Evolutionary conservation across 2,113 vertebrate species (phyloP).

Genomic region (Lampris megalopsis): DNA sequence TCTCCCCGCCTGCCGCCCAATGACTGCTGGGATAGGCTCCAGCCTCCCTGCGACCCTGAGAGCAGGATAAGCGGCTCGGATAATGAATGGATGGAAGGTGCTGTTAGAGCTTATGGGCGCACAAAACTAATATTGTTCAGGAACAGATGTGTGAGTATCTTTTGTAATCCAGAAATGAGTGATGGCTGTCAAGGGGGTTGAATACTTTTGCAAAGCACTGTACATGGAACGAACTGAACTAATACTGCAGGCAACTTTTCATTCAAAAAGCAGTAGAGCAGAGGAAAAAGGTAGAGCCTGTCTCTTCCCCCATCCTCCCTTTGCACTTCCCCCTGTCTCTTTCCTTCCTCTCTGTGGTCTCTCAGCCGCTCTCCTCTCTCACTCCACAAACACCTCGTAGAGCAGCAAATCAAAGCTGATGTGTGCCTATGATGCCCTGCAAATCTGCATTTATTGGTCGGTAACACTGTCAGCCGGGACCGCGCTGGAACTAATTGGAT

Average conservation of each 20-base stretch:
- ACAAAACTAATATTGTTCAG: too few species aligned
- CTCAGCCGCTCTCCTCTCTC: slow-evolving; percentile 12
- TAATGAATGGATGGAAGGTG: too few species aligned
- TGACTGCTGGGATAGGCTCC: too few species aligned
- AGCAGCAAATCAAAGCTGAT: slow-evolving; percentile 66
- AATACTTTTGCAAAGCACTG: too few species aligned
- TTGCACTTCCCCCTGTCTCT: slow-evolving; percentile 7
- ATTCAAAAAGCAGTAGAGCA: slow-evolving; percentile 28
- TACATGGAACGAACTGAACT: too few species aligned
- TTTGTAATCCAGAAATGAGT: too few species aligned
- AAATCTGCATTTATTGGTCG: slow-evolving; percentile 68
- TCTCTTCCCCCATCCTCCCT: not conserved
- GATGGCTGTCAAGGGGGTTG: too few species aligned
- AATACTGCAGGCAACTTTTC: not conserved
- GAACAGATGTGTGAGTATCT: too few species aligned
- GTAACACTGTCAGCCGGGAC: slow-evolving; percentile 57
- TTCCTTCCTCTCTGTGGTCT: slow-evolving; percentile 10
- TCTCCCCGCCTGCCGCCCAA: too few species aligned
- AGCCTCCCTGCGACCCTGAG: too few species aligned
- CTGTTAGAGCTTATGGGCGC: too few species aligned
- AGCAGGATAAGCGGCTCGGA: too few species aligned
- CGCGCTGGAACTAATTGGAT: slow-evolving; percentile 53
- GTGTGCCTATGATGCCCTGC: slow-evolving; percentile 54
- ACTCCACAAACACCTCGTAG: slow-evolving; percentile 53
- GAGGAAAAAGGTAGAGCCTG: slow-evolving; percentile 4